Evolutionary conservation across 2,113 vertebrate species (phyloP), one percentile per base, ranked within the genome.

Genomic region (Corythornis cristatus): DNA sequence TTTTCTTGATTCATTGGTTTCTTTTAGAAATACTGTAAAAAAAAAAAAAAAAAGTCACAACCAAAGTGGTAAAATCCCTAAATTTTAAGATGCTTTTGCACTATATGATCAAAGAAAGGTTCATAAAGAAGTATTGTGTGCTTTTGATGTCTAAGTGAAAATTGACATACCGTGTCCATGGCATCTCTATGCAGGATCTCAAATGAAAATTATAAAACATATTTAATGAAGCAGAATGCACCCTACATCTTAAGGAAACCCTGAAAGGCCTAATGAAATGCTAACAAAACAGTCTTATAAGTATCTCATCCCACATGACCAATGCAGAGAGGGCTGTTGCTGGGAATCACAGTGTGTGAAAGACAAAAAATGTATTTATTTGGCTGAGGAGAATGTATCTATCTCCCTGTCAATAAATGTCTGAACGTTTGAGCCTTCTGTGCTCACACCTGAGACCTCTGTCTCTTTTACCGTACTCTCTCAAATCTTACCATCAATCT

Each of bases 401-500:
- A 2, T 72, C 54, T 61, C 54, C 68, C 72, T 75, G n/a, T 89
- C 88, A 93, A 72, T 76, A 83, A 83, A 90, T 28, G 31, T 48
- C 80, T 77, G 50, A 88, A 79, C 15, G 61, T 68, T 66, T 88
- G 60, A 83, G 83, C 31, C 28, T 90, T 80, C 64, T 45, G 23
- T 77, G 37, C 18, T 86, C 28, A 71, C 0, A 3, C 11, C 37
- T 81, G 83, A 88, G 73, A 86, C 65, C 16, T 70, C 35, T 57
- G 61, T 81, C 40, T 78, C 23, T 83, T 25, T 86, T 57, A 53
- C 29, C 5, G 1, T 76, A 76, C 50, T 80, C 50, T 70, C 20
- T 65, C 57, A 86, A 86, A 71, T 84, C 43, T 81, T 56, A n/a
- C 43, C 56, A 84, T 88, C 77, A 87, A 57, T 82, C 87, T 89